Conservation (phyloP, 2,797 vertebrate genomes). For the Hypotaenidia okinawae region DNA sequence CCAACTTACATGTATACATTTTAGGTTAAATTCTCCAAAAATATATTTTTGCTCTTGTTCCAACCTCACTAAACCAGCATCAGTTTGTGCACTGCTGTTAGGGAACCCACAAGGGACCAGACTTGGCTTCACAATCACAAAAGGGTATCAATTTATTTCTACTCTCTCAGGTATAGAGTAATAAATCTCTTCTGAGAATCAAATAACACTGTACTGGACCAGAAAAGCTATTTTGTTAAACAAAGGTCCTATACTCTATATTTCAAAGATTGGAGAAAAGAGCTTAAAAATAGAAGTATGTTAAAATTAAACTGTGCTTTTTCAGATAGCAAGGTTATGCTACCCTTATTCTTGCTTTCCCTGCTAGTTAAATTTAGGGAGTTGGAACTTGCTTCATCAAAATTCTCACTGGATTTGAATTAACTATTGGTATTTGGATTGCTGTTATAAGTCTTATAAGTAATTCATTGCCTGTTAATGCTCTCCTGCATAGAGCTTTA, state of each 20-base stretch:
- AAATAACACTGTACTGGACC: background rate
- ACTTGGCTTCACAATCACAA: background rate
- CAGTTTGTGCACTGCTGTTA: background rate
- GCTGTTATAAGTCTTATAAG: background rate
- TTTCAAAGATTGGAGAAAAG: background rate
- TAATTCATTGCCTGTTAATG: background rate
- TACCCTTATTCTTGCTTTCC: background rate
- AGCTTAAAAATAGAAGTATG: background rate
- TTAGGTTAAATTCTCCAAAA: background rate
- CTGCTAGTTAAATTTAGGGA: background rate
- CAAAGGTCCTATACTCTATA: background rate
- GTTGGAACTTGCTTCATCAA: background rate
- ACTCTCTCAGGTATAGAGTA: background rate
- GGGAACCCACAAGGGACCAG: background rate
- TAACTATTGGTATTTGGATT: background rate
- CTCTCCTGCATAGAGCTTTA: background rate
- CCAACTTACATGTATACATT: background rate
- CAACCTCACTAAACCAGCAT: background rate
- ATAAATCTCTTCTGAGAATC: background rate
- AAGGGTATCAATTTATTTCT: background rate
- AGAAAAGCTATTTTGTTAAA: background rate
- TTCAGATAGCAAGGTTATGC: background rate
- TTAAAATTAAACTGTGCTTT: background rate
- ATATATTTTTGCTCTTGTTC: background rate
- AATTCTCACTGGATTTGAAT: background rate